Evolutionary conservation across 1,140 invertebrate genomes (phyloP), one percentile per base, ranked within the genome.

Genomic region (Pissodes strobi): DNA sequence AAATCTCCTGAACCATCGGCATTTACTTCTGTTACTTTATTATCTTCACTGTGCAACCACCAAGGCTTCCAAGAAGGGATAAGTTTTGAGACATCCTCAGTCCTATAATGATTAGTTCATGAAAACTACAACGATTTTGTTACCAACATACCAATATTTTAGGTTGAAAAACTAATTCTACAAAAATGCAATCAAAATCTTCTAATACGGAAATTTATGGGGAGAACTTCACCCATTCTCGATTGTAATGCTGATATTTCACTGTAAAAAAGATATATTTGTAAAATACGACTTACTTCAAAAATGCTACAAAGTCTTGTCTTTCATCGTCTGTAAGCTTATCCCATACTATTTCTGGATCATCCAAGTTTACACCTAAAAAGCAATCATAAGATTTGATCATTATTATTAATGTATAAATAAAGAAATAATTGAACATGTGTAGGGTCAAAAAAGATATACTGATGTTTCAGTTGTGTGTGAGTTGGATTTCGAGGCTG

Each of bases 341-440:
- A 12, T 80, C 76, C 87, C 87, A 89, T 5, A 89, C 75, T 70
- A 80, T 73, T 64, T 87, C 81, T 0, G 85, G 69, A 77, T 88
- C 79, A 73, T 88, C 82, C 19, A 88, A 78, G 76, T 88, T 80
- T 13, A 89, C 71, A 60, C 80, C 61, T 64, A 56, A n/a, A 52
- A 64, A 53, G 39, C 10, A n/a, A n/a, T n/a, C n/a, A n/a, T n/a
- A n/a, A n/a, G n/a, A n/a, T n/a, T n/a, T n/a, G n/a, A n/a, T n/a
- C n/a, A n/a, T n/a, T n/a, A n/a, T n/a, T n/a, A n/a, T n/a, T n/a
- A n/a, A n/a, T n/a, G n/a, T n/a, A n/a, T n/a, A n/a, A n/a, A n/a
- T n/a, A n/a, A n/a, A n/a, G n/a, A n/a, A n/a, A n/a, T n/a, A n/a
- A n/a, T n/a, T n/a, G n/a, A n/a, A n/a, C n/a, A n/a, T n/a, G n/a